Conservation (phyloP, 2,113 vertebrate genomes). For the Noturus placidus region DNA sequence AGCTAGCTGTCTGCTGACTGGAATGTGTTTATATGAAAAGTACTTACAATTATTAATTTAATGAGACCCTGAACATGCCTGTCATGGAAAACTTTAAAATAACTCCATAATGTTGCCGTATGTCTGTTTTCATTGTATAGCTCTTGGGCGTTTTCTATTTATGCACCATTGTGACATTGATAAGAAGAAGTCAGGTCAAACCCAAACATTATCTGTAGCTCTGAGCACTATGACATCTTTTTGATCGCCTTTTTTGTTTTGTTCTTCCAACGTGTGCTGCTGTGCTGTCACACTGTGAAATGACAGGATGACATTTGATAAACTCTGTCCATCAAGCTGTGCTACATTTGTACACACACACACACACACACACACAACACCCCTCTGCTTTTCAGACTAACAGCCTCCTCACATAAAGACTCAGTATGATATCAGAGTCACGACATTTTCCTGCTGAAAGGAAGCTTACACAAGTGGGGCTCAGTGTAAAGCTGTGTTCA, state of each 20-base stretch:
- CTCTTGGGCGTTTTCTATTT: background rate
- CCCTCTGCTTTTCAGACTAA: slow-evolving; percentile 34
- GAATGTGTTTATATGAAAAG: background rate
- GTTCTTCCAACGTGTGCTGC: slow-evolving; percentile 4
- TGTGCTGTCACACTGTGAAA: slow-evolving; percentile 36
- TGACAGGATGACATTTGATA: slow-evolving; percentile 53
- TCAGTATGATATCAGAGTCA: slow-evolving; percentile 45
- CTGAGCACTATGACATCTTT: slow-evolving; percentile 12
- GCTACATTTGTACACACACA: slow-evolving; percentile 25
- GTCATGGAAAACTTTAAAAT: background rate
- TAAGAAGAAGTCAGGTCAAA: slow-evolving; percentile 17
- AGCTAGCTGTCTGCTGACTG: background rate
- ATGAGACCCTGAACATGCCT: background rate
- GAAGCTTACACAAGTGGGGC: slow-evolving; percentile 15
- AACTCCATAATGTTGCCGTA: background rate
- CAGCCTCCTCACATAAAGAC: slow-evolving; percentile 39
- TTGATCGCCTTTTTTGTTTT: slow-evolving; percentile 43
- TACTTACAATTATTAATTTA: background rate
- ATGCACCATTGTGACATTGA: slow-evolving; percentile 15
- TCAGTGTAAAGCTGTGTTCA: slow-evolving; percentile 8
- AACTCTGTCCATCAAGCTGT: slow-evolving; percentile 51
- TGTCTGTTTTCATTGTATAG: background rate
- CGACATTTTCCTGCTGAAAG: slow-evolving; percentile 34
- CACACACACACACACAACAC: slow-evolving; percentile 7
- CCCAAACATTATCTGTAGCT: slow-evolving; percentile 1